phyloP scores from a whole-genome alignment of 1,140 invertebrate species.

The Zaprionus nigranus region DNA sequence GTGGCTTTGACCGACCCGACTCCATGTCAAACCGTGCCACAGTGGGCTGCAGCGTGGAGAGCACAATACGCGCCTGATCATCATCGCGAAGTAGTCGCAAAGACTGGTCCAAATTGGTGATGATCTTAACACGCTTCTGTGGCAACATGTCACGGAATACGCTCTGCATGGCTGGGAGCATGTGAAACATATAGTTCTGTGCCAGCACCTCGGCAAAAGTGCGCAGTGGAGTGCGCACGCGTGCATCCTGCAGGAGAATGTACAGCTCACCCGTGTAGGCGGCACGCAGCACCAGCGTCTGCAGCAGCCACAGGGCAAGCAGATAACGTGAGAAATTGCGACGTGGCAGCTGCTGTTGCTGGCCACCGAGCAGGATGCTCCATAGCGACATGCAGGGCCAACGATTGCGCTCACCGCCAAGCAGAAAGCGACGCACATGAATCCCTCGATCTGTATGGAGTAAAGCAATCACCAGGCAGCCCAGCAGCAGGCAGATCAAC shows the following conservation, averaged over 20 bases:
- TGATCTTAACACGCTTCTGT: neutral
- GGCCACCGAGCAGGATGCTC: slow-evolving; percentile 52
- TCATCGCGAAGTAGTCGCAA: slow-evolving; percentile 47
- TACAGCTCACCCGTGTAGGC: slow-evolving; percentile 76
- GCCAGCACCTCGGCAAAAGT: slow-evolving; percentile 52
- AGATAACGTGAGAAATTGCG: slow-evolving; percentile 70
- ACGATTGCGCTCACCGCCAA: slow-evolving; percentile 63
- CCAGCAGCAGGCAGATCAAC: slow-evolving; percentile 37
- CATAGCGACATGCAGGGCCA: slow-evolving; percentile 60
- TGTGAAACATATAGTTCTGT: slow-evolving; percentile 53
- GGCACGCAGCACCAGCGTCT: slow-evolving; percentile 64
- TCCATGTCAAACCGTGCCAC: slow-evolving; percentile 43
- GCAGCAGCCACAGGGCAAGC: slow-evolving; percentile 61
- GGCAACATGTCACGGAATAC: slow-evolving; percentile 48
- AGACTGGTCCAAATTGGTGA: neutral
- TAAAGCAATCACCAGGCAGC: slow-evolving; percentile 41
- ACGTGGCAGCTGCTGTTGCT: slow-evolving; percentile 41
- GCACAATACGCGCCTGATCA: slow-evolving; percentile 37
- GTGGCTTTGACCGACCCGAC: slow-evolving; percentile 22
- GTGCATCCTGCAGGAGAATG: slow-evolving; percentile 68
- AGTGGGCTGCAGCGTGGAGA: slow-evolving; percentile 55
- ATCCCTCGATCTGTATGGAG: slow-evolving; percentile 18
- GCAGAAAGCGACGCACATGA: slow-evolving; percentile 47
- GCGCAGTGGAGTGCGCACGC: slow-evolving; percentile 40
- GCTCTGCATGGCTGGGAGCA: slow-evolving; percentile 47